phyloP scores from a whole-genome alignment of 2,888 invertebrate genomes.

The Calameuta pallipes region DNA sequence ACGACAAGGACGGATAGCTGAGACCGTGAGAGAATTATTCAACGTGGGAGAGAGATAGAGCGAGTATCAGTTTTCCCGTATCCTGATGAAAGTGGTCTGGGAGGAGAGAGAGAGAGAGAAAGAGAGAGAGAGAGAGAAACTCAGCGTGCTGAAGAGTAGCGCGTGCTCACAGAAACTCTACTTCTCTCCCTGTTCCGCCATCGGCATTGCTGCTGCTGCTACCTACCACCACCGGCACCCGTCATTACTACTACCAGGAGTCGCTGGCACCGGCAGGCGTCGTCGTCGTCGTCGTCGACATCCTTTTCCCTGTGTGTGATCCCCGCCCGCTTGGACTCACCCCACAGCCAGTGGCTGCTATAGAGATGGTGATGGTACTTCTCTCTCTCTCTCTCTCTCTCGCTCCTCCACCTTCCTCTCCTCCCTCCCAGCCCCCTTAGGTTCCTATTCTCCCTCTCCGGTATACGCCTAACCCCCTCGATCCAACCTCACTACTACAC shows the following conservation, averaged over 20 bases:
- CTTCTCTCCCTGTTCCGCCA: conserved; percentile 24
- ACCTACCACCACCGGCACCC: conserved; percentile 8
- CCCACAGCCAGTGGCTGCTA: background rate
- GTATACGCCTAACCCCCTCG: conserved; percentile 23
- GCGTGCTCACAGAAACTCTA: conserved; percentile 45
- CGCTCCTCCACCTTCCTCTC: conserved; percentile 25
- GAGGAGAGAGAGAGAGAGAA: conserved; percentile 19
- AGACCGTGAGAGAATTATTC: background rate
- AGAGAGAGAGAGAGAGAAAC: conserved; percentile 26
- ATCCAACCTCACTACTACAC: background rate
- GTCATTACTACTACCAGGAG: conserved; percentile 12
- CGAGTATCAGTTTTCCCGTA: conserved; percentile 10
- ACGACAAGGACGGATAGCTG: background rate
- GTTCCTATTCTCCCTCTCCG: conserved; percentile 20
- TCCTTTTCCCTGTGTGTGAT: conserved; percentile 15
- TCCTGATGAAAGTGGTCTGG: background rate
- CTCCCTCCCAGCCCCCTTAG: conserved; percentile 6
- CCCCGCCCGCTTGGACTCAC: conserved; percentile 12
- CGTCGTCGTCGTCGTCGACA: background rate
- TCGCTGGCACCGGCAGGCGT: conserved; percentile 2
- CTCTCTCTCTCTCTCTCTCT: conserved; percentile 28
- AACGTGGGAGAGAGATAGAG: conserved; percentile 9
- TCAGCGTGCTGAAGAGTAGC: conserved; percentile 43
- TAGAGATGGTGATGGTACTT: background rate
- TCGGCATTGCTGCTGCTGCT: conserved; percentile 30